A percentile compares a stretch with the other conserved stretches of the same genome.
phyloP scores from a whole-genome alignment of 2,888 invertebrate genomes.

The Tholera decimalis region DNA sequence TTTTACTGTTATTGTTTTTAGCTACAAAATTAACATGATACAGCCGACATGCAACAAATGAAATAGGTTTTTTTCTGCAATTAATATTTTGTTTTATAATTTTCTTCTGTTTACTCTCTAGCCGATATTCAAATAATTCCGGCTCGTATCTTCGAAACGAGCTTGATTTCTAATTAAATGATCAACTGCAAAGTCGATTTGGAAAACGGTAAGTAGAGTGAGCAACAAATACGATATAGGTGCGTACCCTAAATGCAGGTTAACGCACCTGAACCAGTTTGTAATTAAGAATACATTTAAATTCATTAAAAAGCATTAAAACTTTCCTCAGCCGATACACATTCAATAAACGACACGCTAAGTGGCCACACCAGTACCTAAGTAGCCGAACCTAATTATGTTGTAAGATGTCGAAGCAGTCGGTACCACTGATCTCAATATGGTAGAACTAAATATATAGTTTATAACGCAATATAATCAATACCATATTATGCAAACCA shows the following conservation, averaged over 20 bases:
- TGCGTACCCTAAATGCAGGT: conserved; percentile 78
- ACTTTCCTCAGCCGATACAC: conserved; percentile 82
- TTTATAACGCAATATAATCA: conserved; percentile 36
- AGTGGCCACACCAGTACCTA: conserved; percentile 77
- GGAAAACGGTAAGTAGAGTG: conserved; percentile 59
- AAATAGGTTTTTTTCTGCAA: background rate
- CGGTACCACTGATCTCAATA: conserved; percentile 42
- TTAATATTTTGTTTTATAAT: background rate
- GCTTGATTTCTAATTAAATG: conserved; percentile 35
- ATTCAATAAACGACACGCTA: conserved; percentile 76
- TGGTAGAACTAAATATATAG: conserved; percentile 24
- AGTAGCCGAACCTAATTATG: conserved; percentile 67
- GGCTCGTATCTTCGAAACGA: conserved; percentile 18
- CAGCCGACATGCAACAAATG: background rate
- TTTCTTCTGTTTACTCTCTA: background rate
- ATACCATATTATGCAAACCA: conserved; percentile 28
- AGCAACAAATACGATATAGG: conserved; percentile 55
- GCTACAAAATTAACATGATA: background rate
- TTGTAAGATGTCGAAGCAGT: conserved; percentile 38
- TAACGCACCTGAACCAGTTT: conserved; percentile 87
- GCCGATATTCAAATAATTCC: background rate
- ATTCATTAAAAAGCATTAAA: conserved; percentile 89
- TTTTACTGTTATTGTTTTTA: background rate
- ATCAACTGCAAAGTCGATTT: conserved; percentile 36
- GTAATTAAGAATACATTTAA: conserved; percentile 90